phyloP scores from a whole-genome alignment of 2,797 vertebrate species.

The Astyanax mexicanus region DNA sequence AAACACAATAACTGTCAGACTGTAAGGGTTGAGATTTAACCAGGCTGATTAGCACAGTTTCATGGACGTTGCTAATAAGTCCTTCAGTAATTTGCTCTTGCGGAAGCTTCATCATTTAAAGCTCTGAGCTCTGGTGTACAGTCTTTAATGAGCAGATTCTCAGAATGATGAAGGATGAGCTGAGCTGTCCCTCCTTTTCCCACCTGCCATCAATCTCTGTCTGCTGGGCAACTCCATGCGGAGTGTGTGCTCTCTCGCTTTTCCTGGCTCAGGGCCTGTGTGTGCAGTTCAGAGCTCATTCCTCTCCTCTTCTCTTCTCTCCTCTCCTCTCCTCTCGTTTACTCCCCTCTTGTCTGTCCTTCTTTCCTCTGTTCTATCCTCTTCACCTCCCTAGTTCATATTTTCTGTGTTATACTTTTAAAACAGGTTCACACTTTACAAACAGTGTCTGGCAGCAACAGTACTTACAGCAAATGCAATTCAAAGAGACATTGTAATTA shows the following conservation, averaged over 20 bases:
- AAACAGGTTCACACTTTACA: constrained; percentile 48
- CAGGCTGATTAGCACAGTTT: neutral
- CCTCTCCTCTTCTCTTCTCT: constrained; percentile 4
- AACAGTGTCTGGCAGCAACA: constrained; percentile 46
- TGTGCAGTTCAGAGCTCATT: constrained; percentile 20
- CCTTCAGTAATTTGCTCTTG: constrained; percentile 10
- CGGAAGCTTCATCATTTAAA: constrained; percentile 20
- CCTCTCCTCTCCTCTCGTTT: neutral
- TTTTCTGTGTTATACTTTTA: constrained; percentile 27
- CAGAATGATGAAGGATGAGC: constrained; percentile 48
- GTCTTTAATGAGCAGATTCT: constrained; percentile 42
- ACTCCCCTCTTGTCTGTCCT: neutral
- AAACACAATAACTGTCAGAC: neutral
- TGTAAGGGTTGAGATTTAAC: neutral
- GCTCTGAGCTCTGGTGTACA: neutral
- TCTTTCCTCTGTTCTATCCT: constrained; percentile 17
- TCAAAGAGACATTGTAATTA: constrained; percentile 35
- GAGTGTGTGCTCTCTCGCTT: constrained; percentile 25
- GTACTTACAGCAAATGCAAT: too few species aligned
- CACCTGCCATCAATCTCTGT: constrained; percentile 32
- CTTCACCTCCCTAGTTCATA: constrained; percentile 37
- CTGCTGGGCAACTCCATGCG: constrained; percentile 22
- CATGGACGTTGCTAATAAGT: neutral
- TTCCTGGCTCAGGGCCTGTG: constrained; percentile 27
- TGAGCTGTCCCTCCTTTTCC: constrained; percentile 35